These are phyloP conservation scores for Tauraco erythrolophus DNA, from an alignment of 2,113 vertebrate species.

Conservation along the genomic window DNA sequence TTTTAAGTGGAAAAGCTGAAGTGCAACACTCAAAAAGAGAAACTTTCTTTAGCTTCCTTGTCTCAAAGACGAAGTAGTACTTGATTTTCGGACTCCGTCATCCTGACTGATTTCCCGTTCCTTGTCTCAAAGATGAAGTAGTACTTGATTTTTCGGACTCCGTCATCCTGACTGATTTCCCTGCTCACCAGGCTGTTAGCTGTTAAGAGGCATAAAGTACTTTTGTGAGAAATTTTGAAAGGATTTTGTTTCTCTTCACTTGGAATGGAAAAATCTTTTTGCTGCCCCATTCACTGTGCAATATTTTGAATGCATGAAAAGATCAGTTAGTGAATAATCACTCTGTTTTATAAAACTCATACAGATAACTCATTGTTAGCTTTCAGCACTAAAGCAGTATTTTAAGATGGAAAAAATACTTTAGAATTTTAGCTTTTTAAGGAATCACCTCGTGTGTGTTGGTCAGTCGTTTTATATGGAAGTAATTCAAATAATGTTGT, in stretches of 20 bases:
- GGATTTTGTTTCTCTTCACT: background rate
- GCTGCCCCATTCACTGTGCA: background rate
- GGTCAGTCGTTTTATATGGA: background rate
- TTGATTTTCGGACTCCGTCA: background rate
- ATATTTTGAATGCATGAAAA: conserved; percentile 63
- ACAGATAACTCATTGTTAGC: conserved; percentile 14
- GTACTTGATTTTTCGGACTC: background rate
- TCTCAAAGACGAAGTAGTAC: background rate
- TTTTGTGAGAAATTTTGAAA: background rate
- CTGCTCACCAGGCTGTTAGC: background rate
- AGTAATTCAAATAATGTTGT: background rate
- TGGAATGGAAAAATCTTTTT: background rate
- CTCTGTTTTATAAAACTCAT: conserved; percentile 27
- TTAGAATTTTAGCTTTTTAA: conserved; percentile 24
- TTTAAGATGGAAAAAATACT: background rate
- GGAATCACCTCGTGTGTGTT: background rate
- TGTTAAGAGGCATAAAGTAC: background rate
- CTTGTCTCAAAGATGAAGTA: background rate
- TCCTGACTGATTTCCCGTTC: background rate
- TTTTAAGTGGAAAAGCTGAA: background rate
- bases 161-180: background rate
- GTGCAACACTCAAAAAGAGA: background rate
- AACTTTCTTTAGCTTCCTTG: background rate
- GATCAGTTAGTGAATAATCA: conserved; percentile 64
- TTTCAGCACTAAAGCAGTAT: background rate